Evolutionary conservation across 2,113 vertebrate genomes (phyloP).

Genomic region (Pipa parva): DNA sequence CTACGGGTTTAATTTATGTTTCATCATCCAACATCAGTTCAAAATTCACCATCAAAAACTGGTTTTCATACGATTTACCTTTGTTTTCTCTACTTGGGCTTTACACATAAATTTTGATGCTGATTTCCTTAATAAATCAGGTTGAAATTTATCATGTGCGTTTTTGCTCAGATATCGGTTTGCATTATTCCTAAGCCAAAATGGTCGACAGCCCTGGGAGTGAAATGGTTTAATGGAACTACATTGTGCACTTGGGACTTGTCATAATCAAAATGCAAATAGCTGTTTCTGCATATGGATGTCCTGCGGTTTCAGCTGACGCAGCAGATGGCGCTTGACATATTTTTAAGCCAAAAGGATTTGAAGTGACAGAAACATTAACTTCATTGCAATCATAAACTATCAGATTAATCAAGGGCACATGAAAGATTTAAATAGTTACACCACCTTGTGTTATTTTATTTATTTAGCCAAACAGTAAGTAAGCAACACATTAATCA

Average conservation of each 20-base stretch:
- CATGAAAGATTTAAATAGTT: neutral
- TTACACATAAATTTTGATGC: no score
- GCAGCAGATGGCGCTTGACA: slow-evolving; percentile 35
- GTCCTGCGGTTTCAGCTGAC: slow-evolving; percentile 34
- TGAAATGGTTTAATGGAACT: slow-evolving; percentile 4
- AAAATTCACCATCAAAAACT: no score
- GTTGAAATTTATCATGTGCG: no score
- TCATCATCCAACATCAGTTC: no score
- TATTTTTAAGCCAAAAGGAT: slow-evolving; percentile 39
- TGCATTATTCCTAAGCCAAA: no score
- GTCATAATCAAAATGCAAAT: slow-evolving; percentile 28
- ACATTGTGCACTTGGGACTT: slow-evolving; percentile 3
- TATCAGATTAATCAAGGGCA: slow-evolving; percentile 18
- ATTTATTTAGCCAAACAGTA: slow-evolving; percentile 21
- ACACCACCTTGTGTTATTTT: slow-evolving; percentile 3
- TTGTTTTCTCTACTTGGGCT: no score
- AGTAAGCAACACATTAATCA: no score
- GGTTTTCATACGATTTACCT: no score
- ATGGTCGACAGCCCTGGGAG: no score
- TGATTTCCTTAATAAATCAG: no score
- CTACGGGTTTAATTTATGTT: no score
- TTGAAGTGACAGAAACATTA: slow-evolving; percentile 30
- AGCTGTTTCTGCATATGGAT: slow-evolving; percentile 33
- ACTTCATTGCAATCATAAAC: slow-evolving; percentile 30
- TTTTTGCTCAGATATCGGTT: no score